phyloP scores from a whole-genome alignment of 2,888 invertebrate species.

The Orchestes rusci region DNA sequence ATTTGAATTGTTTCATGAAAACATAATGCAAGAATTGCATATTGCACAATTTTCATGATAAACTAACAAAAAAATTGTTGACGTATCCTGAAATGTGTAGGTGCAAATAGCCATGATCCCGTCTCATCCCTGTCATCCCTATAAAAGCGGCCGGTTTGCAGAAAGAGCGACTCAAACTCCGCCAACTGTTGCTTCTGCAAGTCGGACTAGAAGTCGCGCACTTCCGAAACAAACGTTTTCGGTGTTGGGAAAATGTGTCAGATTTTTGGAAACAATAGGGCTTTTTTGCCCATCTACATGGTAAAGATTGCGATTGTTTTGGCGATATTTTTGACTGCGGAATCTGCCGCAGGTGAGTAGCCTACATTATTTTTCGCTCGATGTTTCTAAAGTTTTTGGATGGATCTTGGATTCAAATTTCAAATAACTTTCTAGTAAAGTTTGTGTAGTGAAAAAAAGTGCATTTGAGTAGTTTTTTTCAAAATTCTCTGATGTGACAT shows the following conservation, averaged over 20 bases:
- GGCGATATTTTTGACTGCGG: conserved; percentile 49
- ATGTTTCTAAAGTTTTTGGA: no score
- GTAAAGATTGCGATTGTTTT: conserved; percentile 47
- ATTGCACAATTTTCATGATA: no score
- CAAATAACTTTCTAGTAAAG: no score
- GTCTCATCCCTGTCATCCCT: conserved; percentile 10
- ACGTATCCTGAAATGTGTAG: no score
- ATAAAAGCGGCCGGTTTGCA: conserved; percentile 21
- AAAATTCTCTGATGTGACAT: no score
- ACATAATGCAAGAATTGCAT: no score
- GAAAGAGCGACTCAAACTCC: conserved; percentile 18
- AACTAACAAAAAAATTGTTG: no score
- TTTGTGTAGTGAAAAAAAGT: no score
- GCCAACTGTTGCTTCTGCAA: conserved; percentile 18
- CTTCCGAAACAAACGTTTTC: conserved; percentile 14
- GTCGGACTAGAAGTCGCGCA: conserved; percentile 13
- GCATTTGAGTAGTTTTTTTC: no score
- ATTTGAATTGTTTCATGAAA: no score
- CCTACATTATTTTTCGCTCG: no score
- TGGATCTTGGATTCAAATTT: no score
- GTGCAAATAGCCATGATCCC: conserved; percentile 15
- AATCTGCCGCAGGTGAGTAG: conserved; percentile 54
- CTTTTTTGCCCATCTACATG: conserved; percentile 28
- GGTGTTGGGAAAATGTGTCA: conserved; percentile 14
- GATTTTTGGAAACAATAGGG: neutral